Evolutionary conservation across 2,888 invertebrate genomes (phyloP), one percentile per base, ranked within the genome.

Genomic region (Caenorhabditis sp.): DNA sequence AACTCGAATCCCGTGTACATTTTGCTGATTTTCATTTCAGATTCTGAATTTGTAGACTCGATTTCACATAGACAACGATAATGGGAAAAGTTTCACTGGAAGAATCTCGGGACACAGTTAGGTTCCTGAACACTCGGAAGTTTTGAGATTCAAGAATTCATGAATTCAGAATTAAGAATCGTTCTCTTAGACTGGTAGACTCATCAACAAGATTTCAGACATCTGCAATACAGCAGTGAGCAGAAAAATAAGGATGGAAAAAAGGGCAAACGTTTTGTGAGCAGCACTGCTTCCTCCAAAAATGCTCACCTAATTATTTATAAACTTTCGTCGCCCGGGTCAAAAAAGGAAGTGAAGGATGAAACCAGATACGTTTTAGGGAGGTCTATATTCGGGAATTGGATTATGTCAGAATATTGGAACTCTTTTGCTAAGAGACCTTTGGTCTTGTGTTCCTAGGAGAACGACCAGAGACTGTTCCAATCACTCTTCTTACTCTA

Each of bases 251-350:
- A 44, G 28, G 26, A n/a, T 24, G 51, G 24, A 12, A 35, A 31
- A 35, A 44, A 63, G 26, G 63, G 44, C 26, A 44, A 63, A 44
- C 4, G 16, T 26, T 44, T n/a, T n/a, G n/a, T 24, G 35, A 14
- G 22, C 3, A 5, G 2, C 38, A 6, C 26, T 10, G 14, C 58
- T 28, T 44, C 44, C 22, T 63, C 44, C 26, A 44, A 63, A 63
- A 63, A 63, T 41, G 6, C 44, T 63, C 63, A 63, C n/a, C 41
- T 28, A 63, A 63, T 63, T 44, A 63, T 63, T 63, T 28, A 63
- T 63, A 38, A 38, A 38, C 38, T 38, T 12, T 38, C n/a, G 22
- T 41, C 63, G 12, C 44, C 44, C 47, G 3, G 44, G 44, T n/a
- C 44, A 63, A 63, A 22, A 44, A 47, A 47, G 38, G 44, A 63